Base-by-base conservation (phyloP, 2,797 vertebrate species). In the Ptychobarbus kaznakovi region DNA sequence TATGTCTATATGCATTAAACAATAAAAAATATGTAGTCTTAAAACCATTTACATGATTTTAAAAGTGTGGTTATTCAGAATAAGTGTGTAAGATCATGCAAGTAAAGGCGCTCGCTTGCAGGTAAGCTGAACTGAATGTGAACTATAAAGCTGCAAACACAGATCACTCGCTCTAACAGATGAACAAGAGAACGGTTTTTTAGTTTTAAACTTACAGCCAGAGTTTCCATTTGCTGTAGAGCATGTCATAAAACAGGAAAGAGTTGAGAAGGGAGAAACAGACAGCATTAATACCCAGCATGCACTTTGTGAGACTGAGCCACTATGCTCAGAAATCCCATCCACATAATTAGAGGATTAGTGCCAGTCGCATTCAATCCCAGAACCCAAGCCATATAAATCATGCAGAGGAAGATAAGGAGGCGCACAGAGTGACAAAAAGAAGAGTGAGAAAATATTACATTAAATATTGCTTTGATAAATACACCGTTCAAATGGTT, bases 161-260 rank as follows among this genome's bases (percentile, higher is more conserved):
- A 77, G n/a, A 79, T 18, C 65, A 35, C 63, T 56, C 35, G 18
- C 56, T 58, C 46, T 44, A 56, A 66, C 63, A 44, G 25, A 25
- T 22, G 11, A 46, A 13, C 3, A 49, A 44, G 20, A 80, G 63
- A 88, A 82, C 85, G 76, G 65, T 56, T 88, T 58, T 58, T 79
- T 82, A 83, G 87, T 90, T 94, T 95, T 94, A 87, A 95, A 99
- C 98, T 99, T 99, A 99, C 98, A 96, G 98, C 98, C 95, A 99
- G 98, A 96, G 97, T 99, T 94, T 99, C 98, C 98, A 99, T 99
- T 99, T 99, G 98, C 98, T 99, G 98, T 94, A 95, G 95, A 97
- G 97, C 96, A 94, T 97, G 97, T 97, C 95, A 97, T 94, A 96
- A 96, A 96, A 92, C 91, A 96, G 96, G 95, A 97, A 93, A 95